Base-by-base conservation (phyloP, 23 tunicate species). In the Trididemnum nubilum region DNA sequence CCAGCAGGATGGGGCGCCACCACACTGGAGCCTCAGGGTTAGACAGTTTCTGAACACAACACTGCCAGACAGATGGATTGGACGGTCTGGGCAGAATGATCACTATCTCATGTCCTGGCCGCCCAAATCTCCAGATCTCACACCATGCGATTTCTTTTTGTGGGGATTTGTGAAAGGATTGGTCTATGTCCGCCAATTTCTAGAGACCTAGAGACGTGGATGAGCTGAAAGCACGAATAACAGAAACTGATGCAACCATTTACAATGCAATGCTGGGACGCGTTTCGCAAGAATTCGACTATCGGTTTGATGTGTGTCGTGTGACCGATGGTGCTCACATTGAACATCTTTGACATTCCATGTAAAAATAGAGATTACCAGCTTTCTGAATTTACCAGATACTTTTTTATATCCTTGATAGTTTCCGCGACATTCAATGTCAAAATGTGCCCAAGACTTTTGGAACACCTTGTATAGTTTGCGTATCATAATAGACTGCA, bases 71-170 rank as follows among this genome's bases (percentile, higher is more conserved):
- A 39, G 78, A 73, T 73, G 78, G 78, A 73, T 40, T 73, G 78
- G 78, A 73, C 2, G 58, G 78, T 73, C 78, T 38, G 58, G 58
- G 78, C 58, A 73, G 32, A 40, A 73, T 73, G 78, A 73, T 73
- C 32, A 73, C 78, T 28, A 38, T 73, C 30, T 26, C 58, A 73
- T 73, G 78, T 40, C 58, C 58, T 73, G 78, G 78, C 24, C 78
- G 22, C 78, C 78, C 78, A 73, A 58, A 73, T 73, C 78, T 73
- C 78, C 78, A 73, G 78, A 73, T 73, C 78, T 73, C 78, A 38
- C 78, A 73, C 57, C 58, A 38, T 38, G 58, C 27, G 78, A 40
- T 73, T 73, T 73, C 78, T 73, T 73, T 73, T 38, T 73, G 78
- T 73, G 58, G 58, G 78, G 78, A 40, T 38, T 21, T 38, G 78